Evolutionary conservation across 1,140 invertebrate genomes (phyloP).

Genomic region (Drosophila repleta): DNA sequence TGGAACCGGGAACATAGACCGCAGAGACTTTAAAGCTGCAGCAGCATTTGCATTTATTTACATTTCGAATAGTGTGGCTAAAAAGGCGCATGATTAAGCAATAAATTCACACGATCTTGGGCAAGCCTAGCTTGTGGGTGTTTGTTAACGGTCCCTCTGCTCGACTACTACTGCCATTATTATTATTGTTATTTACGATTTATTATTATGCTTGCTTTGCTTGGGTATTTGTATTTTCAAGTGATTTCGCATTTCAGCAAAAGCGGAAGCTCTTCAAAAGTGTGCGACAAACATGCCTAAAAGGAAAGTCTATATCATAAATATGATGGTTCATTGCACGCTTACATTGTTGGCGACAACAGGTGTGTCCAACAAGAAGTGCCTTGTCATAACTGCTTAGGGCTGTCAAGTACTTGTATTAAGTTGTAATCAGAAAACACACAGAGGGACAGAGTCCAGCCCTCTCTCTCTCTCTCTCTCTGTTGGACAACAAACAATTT

Average conservation of each 20-base stretch:
- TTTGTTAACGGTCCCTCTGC: conserved; percentile 28
- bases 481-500: not conserved
- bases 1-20: conserved; percentile 3
- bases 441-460: not conserved
- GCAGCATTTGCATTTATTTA: conserved; percentile 62
- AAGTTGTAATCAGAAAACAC: conserved; percentile 7
- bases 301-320: conserved; percentile 21
- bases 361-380: conserved; percentile 20
- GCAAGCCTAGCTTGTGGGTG: conserved; percentile 38
- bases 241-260: conserved; percentile 51
- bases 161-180: not conserved
- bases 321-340: conserved; percentile 37
- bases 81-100: conserved; percentile 74
- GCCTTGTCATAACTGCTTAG: conserved; percentile 8
- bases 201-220: conserved; percentile 1
- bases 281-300: conserved; percentile 7
- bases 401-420: not conserved
- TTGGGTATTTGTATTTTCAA: conserved; percentile 46
- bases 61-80: conserved; percentile 51
- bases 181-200: conserved; percentile 19
- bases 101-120: conserved; percentile 68
- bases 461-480: not conserved
- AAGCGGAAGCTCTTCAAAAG: conserved; percentile 53
- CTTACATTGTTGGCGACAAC: conserved; percentile 13
- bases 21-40: not conserved